phyloP scores from a whole-genome alignment of 2,888 invertebrate species.

The Mellilla xanthometata region DNA sequence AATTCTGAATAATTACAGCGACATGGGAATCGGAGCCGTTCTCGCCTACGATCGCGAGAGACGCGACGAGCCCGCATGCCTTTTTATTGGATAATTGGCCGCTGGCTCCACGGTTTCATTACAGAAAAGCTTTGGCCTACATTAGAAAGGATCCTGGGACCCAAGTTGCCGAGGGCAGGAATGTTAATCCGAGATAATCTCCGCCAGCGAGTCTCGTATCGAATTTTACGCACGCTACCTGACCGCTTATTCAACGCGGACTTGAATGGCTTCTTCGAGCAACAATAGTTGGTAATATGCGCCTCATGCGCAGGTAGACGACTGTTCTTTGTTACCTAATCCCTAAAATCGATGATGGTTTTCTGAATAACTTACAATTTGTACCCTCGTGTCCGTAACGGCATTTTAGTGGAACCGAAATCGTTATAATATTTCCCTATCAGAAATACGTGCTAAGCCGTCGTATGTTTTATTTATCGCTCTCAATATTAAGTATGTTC shows the following conservation, averaged over 20 bases:
- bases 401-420: conserved; percentile 3
- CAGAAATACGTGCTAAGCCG: conserved; percentile 12
- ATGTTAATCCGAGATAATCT: conserved; percentile 80
- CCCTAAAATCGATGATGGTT: conserved; percentile 28
- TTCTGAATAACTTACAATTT: conserved; percentile 19
- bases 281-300: conserved; percentile 58
- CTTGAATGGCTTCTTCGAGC: conserved; percentile 66
- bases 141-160: conserved; percentile 49
- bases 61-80: conserved; percentile 62
- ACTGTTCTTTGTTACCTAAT: conserved; percentile 47
- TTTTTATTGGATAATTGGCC: conserved; percentile 74
- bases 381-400: conserved; percentile 5
- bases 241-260: conserved; percentile 63
- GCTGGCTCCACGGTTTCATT: conserved; percentile 56
- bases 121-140: conserved; percentile 57
- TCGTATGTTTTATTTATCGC: conserved; percentile 20
- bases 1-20: conserved; percentile 67
- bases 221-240: conserved; percentile 78
- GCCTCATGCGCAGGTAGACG: conserved; percentile 61
- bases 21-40: conserved; percentile 50
- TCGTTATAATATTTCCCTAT: conserved; percentile 7
- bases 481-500: conserved; percentile 19
- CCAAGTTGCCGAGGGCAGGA: conserved; percentile 56
- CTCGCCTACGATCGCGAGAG: conserved; percentile 45
- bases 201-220: conserved; percentile 58